phyloP scores from a whole-genome alignment of 1,140 invertebrate species.

The Lepidurus apus region DNA sequence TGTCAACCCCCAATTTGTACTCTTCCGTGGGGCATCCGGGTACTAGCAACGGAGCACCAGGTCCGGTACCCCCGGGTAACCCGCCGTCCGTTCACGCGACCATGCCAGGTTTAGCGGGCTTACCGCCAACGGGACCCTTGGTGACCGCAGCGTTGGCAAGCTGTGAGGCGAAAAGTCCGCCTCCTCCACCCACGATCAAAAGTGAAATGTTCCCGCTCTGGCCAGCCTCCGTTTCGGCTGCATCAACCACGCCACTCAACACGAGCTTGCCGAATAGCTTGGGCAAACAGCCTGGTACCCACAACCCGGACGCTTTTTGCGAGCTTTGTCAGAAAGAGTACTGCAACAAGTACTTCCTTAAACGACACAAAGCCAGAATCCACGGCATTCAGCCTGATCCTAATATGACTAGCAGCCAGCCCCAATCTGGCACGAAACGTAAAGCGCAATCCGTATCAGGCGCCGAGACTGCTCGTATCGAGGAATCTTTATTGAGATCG shows the following conservation, averaged over 20 bases:
- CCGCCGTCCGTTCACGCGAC: background rate
- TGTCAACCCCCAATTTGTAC: background rate
- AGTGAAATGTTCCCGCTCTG: background rate
- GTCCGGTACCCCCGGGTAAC: slow-evolving; percentile 2
- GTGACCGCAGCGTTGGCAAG: slow-evolving; percentile 38
- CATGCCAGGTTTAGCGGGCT: background rate
- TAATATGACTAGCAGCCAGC: slow-evolving; percentile 33
- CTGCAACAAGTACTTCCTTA: slow-evolving; percentile 67
- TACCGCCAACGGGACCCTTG: slow-evolving; percentile 52
- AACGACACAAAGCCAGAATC: slow-evolving; percentile 56
- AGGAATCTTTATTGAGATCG: slow-evolving; percentile 37
- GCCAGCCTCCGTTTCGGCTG: background rate
- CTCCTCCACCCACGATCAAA: background rate
- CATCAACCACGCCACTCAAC: background rate
- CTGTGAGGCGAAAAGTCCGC: background rate
- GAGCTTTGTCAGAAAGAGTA: slow-evolving; percentile 62
- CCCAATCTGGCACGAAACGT: slow-evolving; percentile 34
- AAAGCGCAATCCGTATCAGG: slow-evolving; percentile 34
- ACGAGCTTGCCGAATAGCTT: slow-evolving; percentile 18
- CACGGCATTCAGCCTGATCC: slow-evolving; percentile 47
- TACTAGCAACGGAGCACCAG: background rate
- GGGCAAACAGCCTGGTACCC: slow-evolving; percentile 35
- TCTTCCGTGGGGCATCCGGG: background rate
- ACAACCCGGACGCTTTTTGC: slow-evolving; percentile 46
- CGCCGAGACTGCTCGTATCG: slow-evolving; percentile 37